Base-by-base conservation (phyloP, 2,888 invertebrate species). In the Chouioia cunea region DNA sequence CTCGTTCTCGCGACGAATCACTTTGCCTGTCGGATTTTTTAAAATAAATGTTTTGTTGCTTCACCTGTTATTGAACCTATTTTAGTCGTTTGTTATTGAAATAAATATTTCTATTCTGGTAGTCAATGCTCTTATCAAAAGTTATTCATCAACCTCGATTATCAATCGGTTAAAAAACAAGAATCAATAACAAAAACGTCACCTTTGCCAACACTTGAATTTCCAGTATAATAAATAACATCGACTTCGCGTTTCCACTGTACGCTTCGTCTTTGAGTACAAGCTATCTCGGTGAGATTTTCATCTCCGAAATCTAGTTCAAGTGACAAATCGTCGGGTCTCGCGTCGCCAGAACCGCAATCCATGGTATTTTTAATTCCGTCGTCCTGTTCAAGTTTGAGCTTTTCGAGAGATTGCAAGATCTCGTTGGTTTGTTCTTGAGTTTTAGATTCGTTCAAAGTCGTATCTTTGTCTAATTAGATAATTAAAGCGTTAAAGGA, bases 141-240 rank as follows among this genome's bases (percentile, higher is more conserved):
- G n/a, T 36, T 56, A 2, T 23, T 12, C 23, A 4, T 4, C 14
- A 4, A 6, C 4, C 53, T 8, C 20, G 22, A 20, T 1, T 15
- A 3, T 18, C 18, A 14, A 0, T 50, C 6, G 8, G n/a, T n/a
- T 20, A 1, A 14, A 56, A 70, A 10, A 27, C 62, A 27, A 70
- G 46, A 46, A n/a, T n/a, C n/a, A n/a, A n/a, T n/a, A n/a, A n/a
- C n/a, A n/a, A n/a, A n/a, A 6, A 54, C 10, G n/a, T 54, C 46
- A 70, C 73, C 67, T 52, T 64, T 67, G 23, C 48, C 52, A 12
- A 56, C 78, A 20, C 85, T 81, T 62, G 83, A 81, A 76, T 90
- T 89, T 0, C 89, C 89, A n/a, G 88, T 89, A 78, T 90, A 90
- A 80, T 90, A 90, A 47, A 91, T 89, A 44, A 91, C 90, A 71